Conservation (phyloP, 2,888 invertebrate genomes). For the Trachelus stipa region DNA sequence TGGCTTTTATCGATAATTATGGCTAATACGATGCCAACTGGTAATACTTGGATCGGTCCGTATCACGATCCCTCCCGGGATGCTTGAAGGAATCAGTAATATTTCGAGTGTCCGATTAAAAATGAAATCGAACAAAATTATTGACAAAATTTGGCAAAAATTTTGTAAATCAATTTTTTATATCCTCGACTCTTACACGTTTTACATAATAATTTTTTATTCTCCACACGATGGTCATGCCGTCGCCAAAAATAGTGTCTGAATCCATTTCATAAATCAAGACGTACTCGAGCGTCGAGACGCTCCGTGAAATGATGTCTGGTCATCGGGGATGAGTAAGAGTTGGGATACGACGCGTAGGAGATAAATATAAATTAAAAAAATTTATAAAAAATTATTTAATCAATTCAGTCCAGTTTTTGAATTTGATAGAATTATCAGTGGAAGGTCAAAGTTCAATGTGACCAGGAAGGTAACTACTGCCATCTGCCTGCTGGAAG, state of each 20-base stretch:
- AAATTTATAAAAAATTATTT: not conserved
- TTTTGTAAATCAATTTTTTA: not conserved
- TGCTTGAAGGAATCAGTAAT: not conserved
- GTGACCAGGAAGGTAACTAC: not conserved
- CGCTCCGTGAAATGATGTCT: slow-evolving; percentile 22
- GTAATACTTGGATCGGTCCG: not conserved
- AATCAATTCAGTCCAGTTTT: slow-evolving; percentile 44
- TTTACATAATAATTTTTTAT: slow-evolving; percentile 36
- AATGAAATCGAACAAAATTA: too few species aligned
- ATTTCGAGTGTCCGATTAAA: not conserved
- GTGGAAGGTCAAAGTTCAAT: slow-evolving; percentile 32
- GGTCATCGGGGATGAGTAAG: slow-evolving; percentile 10
- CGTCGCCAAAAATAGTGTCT: slow-evolving; percentile 30
- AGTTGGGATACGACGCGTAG: not conserved
- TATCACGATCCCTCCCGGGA: not conserved
- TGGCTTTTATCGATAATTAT: not conserved
- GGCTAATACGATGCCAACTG: slow-evolving; percentile 4
- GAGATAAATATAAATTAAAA: not conserved
- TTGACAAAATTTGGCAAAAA: not conserved
- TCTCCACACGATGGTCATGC: slow-evolving; percentile 25
- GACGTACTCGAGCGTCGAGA: slow-evolving; percentile 24
- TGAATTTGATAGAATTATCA: slow-evolving; percentile 51
- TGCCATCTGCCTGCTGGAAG: slow-evolving; percentile 24
- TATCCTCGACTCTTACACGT: not conserved
- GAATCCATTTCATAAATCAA: not conserved